Base-by-base conservation (phyloP, 2,113 vertebrate genomes). In the Guaruba guarouba region DNA sequence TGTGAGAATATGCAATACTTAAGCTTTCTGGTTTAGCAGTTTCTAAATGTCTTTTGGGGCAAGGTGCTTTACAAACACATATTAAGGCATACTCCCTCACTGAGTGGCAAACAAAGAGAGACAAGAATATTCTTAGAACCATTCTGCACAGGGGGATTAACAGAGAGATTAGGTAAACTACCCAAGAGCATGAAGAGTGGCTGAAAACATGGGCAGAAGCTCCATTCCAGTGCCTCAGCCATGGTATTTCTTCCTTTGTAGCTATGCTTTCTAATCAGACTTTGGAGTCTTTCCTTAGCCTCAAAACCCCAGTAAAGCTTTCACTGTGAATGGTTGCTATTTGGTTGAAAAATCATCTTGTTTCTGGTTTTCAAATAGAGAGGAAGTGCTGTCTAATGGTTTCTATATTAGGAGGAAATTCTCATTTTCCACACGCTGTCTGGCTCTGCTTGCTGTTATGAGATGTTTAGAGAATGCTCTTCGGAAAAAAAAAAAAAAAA, bases 331-430 rank as follows among this genome's bases (percentile, higher is more conserved):
- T 77, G 10, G 68, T 95, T 85, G 33, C 44, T 71, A 6, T 82
- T 79, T 54, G 59, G 62, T 54, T 78, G 77, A 94, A 93, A 96
- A 96, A 69, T 59, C 23, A 14, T 35, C 55, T 67, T 48, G 33
- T 84, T 91, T 87, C 63, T 93, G 59, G 13, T 95, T 96, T 95
- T 89, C 48, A 92, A 71, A 78, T 31, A 63, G 61, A 86, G 28
- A 79, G 39, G 52, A 83, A 91, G 74, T 75, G 55, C 78, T 92
- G 70, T 66, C 85, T 82, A 66, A 92, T 78, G 55, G 31, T 71
- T 94, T 95, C 37, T 82, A 62, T 91, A 37, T 93, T 57, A 92
- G 67, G 82, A 95, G 61, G 19, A 62, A 82, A 78, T 61, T 96
- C 43, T 91, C 19, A 51, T 95, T 95, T 96, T 90, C 91, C 76